phyloP scores from a whole-genome alignment of 1,140 invertebrate genomes.

The Sesamia nonagrioides region DNA sequence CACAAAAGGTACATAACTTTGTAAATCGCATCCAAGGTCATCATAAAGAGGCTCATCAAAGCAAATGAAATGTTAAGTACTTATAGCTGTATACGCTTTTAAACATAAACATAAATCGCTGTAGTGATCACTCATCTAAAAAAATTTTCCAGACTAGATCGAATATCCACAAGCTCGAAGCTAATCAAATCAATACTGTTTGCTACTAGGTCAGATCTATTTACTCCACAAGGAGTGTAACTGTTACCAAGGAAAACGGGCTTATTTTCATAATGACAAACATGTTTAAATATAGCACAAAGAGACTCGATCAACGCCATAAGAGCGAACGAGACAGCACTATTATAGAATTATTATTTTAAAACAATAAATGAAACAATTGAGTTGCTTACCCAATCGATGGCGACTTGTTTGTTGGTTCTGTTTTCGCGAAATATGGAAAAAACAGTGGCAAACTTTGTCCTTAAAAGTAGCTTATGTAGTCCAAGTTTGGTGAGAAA shows the following conservation, averaged over 20 bases:
- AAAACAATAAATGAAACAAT: constrained; percentile 31
- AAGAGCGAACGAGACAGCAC: not conserved
- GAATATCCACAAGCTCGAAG: not conserved
- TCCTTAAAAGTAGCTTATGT: constrained; percentile 17
- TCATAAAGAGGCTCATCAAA: too few species aligned
- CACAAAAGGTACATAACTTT: too few species aligned
- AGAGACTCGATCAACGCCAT: not conserved
- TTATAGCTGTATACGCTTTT: too few species aligned
- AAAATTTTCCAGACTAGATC: not conserved
- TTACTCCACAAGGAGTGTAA: not conserved
- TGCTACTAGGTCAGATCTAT: constrained; percentile 10
- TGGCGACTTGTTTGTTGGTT: constrained; percentile 5
- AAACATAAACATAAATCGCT: too few species aligned
- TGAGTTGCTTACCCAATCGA: constrained; percentile 32
- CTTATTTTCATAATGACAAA: constrained; percentile 36
- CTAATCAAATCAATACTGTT: constrained; percentile 20
- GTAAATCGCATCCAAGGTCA: too few species aligned
- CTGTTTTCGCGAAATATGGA: constrained; percentile 27
- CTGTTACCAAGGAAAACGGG: constrained; percentile 31
- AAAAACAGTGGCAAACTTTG: constrained; percentile 10
- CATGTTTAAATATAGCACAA: constrained; percentile 21
- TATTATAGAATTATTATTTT: constrained; percentile 36
- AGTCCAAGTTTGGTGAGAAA: not conserved
- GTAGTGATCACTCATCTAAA: not conserved
- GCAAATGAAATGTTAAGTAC: too few species aligned